A percentile compares a stretch with the other conserved stretches of the same genome.
Evolutionary conservation across 2,113 vertebrate genomes (phyloP).

Genomic region (Malurus melanocephalus): DNA sequence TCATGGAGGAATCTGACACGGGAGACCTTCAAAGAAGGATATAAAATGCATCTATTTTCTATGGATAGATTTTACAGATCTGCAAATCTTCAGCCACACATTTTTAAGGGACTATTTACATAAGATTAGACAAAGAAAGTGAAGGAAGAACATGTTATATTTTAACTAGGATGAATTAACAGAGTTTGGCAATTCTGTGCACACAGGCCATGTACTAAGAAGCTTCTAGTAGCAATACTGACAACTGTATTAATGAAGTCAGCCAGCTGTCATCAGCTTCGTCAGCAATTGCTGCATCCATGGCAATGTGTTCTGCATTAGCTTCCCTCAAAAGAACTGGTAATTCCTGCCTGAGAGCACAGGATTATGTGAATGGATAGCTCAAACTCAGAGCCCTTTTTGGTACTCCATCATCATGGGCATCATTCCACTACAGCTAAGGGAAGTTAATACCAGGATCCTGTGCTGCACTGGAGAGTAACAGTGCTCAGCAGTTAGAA

Average conservation of each 20-base stretch:
- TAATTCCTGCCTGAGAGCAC: slow-evolving; percentile 17
- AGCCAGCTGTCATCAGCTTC: not conserved
- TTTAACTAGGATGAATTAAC: not conserved
- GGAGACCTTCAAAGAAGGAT: not conserved
- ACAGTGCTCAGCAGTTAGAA: not conserved
- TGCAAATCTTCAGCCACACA: not conserved
- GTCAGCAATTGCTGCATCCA: slow-evolving; percentile 8
- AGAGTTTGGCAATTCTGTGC: not conserved
- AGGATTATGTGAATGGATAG: slow-evolving; percentile 15
- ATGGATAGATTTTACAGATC: not conserved
- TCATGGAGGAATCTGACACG: not conserved
- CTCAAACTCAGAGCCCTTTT: not conserved
- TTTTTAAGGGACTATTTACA: not conserved
- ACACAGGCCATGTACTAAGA: not conserved
- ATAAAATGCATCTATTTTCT: not conserved
- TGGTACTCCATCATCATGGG: not conserved
- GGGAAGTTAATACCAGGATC: not conserved
- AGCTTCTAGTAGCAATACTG: not conserved
- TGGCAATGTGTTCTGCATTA: not conserved
- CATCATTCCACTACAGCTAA: not conserved
- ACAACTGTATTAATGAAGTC: not conserved
- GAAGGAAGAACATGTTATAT: not conserved
- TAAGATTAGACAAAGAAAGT: not conserved
- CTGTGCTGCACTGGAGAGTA: not conserved
- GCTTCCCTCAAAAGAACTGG: slow-evolving; percentile 9